Conservation (phyloP, 2,797 vertebrate species). For the Trachops cirrhosus region DNA sequence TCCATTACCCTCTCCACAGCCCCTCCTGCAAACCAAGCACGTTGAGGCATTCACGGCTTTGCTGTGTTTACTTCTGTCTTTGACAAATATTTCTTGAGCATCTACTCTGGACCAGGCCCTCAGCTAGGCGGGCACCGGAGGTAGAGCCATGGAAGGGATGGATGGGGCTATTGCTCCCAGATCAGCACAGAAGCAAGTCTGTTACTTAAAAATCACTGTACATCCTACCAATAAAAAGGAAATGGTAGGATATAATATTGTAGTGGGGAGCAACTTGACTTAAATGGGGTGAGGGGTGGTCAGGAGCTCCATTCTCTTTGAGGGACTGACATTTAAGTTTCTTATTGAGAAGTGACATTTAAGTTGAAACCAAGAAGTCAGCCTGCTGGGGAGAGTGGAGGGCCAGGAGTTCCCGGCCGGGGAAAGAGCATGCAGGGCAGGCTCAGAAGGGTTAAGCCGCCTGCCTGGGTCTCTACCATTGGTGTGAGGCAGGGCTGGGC, state of each 20-base stretch:
- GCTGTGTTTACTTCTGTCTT: neutral
- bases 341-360: neutral
- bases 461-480: too few species aligned
- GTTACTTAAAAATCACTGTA: neutral
- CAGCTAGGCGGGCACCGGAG: neutral
- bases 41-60: neutral
- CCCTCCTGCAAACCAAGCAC: neutral
- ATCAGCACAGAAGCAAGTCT: neutral
- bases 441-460: neutral
- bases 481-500: neutral
- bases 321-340: neutral
- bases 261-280: too few species aligned
- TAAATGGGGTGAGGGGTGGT: neutral
- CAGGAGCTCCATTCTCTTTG: neutral
- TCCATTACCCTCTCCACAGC: too few species aligned
- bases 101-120: neutral
- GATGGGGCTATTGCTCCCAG: neutral
- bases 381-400: neutral
- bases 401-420: too few species aligned
- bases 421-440: rapidly evolving
- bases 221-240: neutral
- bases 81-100: neutral
- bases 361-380: neutral
- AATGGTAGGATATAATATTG: neutral
- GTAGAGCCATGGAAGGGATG: neutral